These are phyloP conservation scores for Tubulanus polymorphus DNA, from an alignment of 2,888 invertebrate species.

Conservation along the genomic window DNA sequence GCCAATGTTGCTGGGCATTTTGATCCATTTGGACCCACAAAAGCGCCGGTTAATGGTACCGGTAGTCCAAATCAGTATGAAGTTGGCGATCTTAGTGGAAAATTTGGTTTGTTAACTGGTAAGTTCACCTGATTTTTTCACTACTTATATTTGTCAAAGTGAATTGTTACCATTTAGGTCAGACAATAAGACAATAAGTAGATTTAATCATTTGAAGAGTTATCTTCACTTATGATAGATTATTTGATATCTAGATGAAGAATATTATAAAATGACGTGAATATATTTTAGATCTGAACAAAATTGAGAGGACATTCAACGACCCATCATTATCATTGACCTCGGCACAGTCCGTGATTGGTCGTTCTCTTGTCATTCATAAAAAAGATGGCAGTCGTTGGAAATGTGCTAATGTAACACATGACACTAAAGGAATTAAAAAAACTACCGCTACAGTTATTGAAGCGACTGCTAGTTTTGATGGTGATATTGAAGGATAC, in stretches of 20 bases:
- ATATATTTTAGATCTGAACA: too few species aligned
- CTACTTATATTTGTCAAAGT: neutral
- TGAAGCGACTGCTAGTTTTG: conserved; percentile 81
- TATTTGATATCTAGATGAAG: too few species aligned
- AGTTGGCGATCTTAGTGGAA: conserved; percentile 76
- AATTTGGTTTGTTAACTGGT: conserved; percentile 12
- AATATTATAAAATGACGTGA: too few species aligned
- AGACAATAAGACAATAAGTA: too few species aligned
- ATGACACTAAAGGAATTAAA: neutral
- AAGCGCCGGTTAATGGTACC: conserved; percentile 4
- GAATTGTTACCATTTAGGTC: too few species aligned
- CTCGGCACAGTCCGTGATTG: conserved; percentile 76
- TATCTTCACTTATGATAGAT: too few species aligned
- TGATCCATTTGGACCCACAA: conserved; percentile 8
- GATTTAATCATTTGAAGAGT: too few species aligned
- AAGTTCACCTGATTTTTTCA: neutral
- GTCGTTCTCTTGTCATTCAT: conserved; percentile 81
- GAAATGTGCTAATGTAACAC: conserved; percentile 14
- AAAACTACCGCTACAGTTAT: conserved; percentile 43
- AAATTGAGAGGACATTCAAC: conserved; percentile 55
- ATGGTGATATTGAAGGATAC: conserved; percentile 78
- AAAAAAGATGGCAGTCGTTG: conserved; percentile 56
- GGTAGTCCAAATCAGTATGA: conserved; percentile 69
- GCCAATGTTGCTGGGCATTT: conserved; percentile 8
- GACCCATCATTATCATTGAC: conserved; percentile 79